Evolutionary conservation across 1,140 invertebrate species (phyloP), one percentile per base, ranked within the genome.

Genomic region (Zaprionus taronus): DNA sequence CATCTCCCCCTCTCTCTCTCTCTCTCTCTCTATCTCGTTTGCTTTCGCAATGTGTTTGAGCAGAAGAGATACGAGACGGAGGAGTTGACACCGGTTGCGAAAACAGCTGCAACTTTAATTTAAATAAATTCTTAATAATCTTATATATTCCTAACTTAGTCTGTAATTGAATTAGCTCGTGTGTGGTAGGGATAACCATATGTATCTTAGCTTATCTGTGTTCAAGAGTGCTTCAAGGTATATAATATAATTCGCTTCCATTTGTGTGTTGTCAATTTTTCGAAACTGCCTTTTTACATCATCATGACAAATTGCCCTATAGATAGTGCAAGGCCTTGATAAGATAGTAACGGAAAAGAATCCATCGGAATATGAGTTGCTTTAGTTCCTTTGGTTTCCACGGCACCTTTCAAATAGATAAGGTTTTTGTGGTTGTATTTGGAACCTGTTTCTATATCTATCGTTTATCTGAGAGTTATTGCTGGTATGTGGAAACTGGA

Each of bases 111-210:
- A 47, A 47, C 41, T 17, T 1, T 47, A 47, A 47, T 20, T 47
- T 47, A 47, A 47, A 47, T 47, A 47, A 47, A 47, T 47, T 47
- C 41, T 17, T 47, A 47, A 44, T 44, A 17, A 44, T 44, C 41
- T 44, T 44, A 44, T 44, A 17, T 44, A 44, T 11, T 17, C 6
- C 41, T 47, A 38, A 15, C 36, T 14, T 38, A 38, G 36, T 17
- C 6, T 47, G n/a, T n/a, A 47, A 47, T 9, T 47, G 36, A 38
- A 38, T 38, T 15, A 15, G 36, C 15, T 15, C 14, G 15, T 38
- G 36, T 38, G 36, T 38, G 36, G 38, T 41, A 41, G 38, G 38
- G 34, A 41, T 41, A 15, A 41, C 5, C 14, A 15, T 15, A 15
- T 36, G 0, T 12, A 36, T 36, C 3, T 36, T 7, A 36, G 34